Evolutionary conservation across 2,888 invertebrate genomes (phyloP).

Genomic region (Eumerus sabulonum): DNA sequence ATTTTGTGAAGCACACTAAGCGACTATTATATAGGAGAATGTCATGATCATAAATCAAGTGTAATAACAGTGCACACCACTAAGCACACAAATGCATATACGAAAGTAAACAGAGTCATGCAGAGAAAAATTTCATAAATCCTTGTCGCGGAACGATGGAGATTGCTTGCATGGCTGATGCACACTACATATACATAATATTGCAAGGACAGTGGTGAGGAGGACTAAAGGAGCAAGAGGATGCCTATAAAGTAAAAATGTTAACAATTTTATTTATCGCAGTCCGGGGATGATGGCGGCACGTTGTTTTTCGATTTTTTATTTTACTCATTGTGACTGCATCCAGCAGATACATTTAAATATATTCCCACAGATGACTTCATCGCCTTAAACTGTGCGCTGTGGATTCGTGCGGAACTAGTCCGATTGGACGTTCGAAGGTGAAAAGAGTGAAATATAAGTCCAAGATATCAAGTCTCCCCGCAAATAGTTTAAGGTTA

Average conservation of each 20-base stretch:
- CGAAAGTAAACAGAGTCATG: slow-evolving; percentile 8
- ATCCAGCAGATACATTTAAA: background rate
- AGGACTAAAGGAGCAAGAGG: slow-evolving; percentile 12
- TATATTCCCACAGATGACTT: slow-evolving; percentile 44
- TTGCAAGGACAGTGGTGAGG: slow-evolving; percentile 8
- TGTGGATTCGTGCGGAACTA: no score
- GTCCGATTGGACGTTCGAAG: no score
- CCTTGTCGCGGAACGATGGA: slow-evolving; percentile 31
- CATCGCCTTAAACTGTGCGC: slow-evolving; percentile 44
- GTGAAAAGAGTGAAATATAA: no score
- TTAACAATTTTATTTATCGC: slow-evolving; percentile 63
- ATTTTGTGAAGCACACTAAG: no score
- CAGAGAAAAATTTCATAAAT: slow-evolving; percentile 51
- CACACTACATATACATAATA: slow-evolving; percentile 5
- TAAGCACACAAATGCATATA: slow-evolving; percentile 41
- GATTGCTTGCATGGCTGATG: no score
- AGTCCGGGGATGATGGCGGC: slow-evolving; percentile 32
- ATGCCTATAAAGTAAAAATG: no score
- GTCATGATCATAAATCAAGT: slow-evolving; percentile 56
- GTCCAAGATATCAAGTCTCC: no score
- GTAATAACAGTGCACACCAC: no score
- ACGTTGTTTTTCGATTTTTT: slow-evolving; percentile 13
- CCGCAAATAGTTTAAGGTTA: no score
- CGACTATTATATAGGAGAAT: no score
- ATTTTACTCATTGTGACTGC: background rate